A percentile compares a stretch with the other conserved stretches of the same genome.
Evolutionary conservation across 2,797 vertebrate genomes (phyloP).

Genomic region (Apogon talboti): DNA sequence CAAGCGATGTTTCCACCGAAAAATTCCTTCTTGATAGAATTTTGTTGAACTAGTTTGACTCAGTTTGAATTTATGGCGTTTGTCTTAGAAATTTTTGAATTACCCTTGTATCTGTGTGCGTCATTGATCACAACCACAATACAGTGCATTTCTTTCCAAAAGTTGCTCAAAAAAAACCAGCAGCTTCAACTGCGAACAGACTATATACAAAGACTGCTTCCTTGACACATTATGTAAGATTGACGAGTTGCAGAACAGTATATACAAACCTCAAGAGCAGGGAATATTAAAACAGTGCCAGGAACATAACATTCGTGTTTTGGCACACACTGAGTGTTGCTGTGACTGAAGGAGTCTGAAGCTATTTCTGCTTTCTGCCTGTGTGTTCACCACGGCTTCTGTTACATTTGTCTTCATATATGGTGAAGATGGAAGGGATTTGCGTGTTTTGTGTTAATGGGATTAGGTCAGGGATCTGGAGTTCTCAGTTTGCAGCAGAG

Average conservation of each 20-base stretch:
- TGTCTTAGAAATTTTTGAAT: no score
- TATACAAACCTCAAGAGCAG: conserved; percentile 70
- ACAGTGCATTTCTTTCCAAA: conserved; percentile 57
- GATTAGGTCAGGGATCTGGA: conserved; percentile 48
- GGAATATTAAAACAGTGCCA: conserved; percentile 60
- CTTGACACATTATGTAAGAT: conserved; percentile 51
- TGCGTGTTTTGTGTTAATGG: conserved; percentile 17
- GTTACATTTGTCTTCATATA: conserved; percentile 36
- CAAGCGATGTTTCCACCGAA: no score
- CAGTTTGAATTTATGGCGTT: no score
- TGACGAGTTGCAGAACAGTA: conserved; percentile 54
- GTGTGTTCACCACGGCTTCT: conserved; percentile 23
- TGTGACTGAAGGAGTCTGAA: conserved; percentile 29
- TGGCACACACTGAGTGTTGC: conserved; percentile 46
- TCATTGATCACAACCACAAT: conserved; percentile 52
- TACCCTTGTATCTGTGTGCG: conserved; percentile 31
- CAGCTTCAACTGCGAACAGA: conserved; percentile 37
- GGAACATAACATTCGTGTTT: conserved; percentile 47
- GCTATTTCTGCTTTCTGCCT: conserved; percentile 31
- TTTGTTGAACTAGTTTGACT: no score
- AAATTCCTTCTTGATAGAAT: no score
- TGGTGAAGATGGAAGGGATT: conserved; percentile 21
- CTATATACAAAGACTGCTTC: conserved; percentile 76
- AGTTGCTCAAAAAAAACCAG: conserved; percentile 31
- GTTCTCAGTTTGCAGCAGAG: conserved; percentile 72